Conservation (phyloP, 2,888 invertebrate genomes). For the Oegoconia quadripuncta region DNA sequence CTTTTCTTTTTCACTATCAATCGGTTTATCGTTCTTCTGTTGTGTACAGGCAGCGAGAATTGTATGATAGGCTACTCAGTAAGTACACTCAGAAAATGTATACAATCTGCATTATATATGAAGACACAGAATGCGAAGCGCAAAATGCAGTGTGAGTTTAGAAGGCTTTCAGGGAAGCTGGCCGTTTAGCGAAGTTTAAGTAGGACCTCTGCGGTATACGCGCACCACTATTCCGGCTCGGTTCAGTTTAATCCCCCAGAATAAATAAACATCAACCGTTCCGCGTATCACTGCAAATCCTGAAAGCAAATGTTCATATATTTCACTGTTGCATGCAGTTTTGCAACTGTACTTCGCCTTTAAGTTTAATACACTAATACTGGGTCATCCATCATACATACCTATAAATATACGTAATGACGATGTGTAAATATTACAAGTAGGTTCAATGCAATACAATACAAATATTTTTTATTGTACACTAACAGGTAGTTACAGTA, state of each 20-base stretch:
- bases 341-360: slow-evolving; percentile 6
- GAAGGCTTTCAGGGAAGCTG: slow-evolving; percentile 59
- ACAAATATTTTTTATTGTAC: no score
- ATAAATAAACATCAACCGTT: slow-evolving; percentile 59
- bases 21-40: no score
- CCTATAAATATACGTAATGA: no score
- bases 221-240: slow-evolving; percentile 45
- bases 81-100: no score
- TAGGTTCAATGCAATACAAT: no score
- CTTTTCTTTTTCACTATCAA: no score
- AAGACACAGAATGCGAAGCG: slow-evolving; percentile 46
- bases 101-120: background rate
- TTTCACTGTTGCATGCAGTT: slow-evolving; percentile 26
- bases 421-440: no score
- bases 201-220: slow-evolving; percentile 45
- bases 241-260: slow-evolving; percentile 59
- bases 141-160: slow-evolving; percentile 53
- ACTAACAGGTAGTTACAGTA: no score
- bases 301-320: slow-evolving; percentile 52
- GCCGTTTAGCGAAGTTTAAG: slow-evolving; percentile 70
- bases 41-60: no score
- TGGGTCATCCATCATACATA: no score
- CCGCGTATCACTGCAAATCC: slow-evolving; percentile 55
- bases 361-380: background rate
- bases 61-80: no score